phyloP scores from a whole-genome alignment of 2,888 invertebrate species.

The Dicyrtoma fusca region DNA sequence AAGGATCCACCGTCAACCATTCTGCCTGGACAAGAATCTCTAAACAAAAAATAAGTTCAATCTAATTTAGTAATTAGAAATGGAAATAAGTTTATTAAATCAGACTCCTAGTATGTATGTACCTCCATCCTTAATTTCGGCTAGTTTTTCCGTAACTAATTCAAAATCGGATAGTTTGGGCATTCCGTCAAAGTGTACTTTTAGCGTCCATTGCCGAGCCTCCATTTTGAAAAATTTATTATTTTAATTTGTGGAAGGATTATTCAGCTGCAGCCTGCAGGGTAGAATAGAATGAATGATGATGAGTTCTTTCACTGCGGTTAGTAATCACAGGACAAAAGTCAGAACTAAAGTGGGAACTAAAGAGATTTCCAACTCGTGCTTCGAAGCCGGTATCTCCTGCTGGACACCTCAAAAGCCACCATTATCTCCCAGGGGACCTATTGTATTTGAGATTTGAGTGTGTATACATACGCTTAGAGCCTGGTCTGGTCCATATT shows the following conservation, averaged over 20 bases:
- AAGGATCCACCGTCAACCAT: constrained; percentile 76
- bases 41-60: background rate
- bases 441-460: too few relatives aligned
- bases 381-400: too few relatives aligned
- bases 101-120: too few relatives aligned
- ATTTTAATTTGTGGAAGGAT: background rate
- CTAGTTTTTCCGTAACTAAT: constrained; percentile 69
- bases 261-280: background rate
- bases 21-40: constrained; percentile 66
- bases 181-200: constrained; percentile 69
- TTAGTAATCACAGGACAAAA: too few relatives aligned
- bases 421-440: too few relatives aligned
- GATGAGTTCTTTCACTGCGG: too few relatives aligned
- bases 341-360: too few relatives aligned
- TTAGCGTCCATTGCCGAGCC: constrained; percentile 69
- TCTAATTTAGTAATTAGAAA: too few relatives aligned
- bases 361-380: too few relatives aligned
- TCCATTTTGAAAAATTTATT: constrained; percentile 42
- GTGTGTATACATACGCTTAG: too few relatives aligned
- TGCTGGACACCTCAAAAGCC: too few relatives aligned
- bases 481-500: too few relatives aligned
- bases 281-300: background rate
- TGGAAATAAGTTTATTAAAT: background rate
- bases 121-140: constrained; percentile 70
- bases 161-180: constrained; percentile 70